A percentile compares a stretch with the other conserved stretches of the same genome.
These are phyloP conservation scores for Pseudanteris insignis DNA, from an alignment of 2,888 invertebrate species.

Conservation along the genomic window DNA sequence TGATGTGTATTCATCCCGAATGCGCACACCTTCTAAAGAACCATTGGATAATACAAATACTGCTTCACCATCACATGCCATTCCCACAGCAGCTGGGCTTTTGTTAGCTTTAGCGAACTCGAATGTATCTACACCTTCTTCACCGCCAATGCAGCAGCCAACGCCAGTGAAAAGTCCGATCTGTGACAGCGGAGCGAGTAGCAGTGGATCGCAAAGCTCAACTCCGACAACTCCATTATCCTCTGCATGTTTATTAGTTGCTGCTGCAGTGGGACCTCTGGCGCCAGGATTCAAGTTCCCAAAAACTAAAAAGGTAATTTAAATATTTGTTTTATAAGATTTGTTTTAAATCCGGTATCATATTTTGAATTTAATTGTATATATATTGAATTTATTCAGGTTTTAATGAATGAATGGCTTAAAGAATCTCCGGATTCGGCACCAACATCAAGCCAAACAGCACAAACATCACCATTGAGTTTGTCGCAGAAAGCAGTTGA, in stretches of 20 bases:
- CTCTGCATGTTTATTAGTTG: conserved; percentile 82
- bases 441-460: conserved; percentile 47
- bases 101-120: conserved; percentile 70
- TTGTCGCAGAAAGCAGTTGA: conserved; percentile 26
- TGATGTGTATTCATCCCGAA: conserved; percentile 52
- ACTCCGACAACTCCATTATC: conserved; percentile 74
- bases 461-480: conserved; percentile 34
- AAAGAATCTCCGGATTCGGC: conserved; percentile 75
- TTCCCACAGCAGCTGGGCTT: conserved; percentile 70
- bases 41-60: conserved; percentile 25
- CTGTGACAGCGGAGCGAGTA: conserved; percentile 64
- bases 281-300: conserved; percentile 89
- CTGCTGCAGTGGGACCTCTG: conserved; percentile 84
- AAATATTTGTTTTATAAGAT: neutral
- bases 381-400: conserved; percentile 19
- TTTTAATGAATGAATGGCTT: conserved; percentile 88
- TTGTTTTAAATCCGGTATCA: neutral
- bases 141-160: conserved; percentile 56
- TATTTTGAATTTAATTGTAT: neutral
- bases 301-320: conserved; percentile 81
- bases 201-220: conserved; percentile 68
- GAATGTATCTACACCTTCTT: conserved; percentile 55
- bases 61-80: conserved; percentile 49
- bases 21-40: conserved; percentile 55
- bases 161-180: conserved; percentile 65